A percentile compares a stretch with the other conserved stretches of the same genome.
phyloP scores from a whole-genome alignment of 2,888 invertebrate genomes.

The Sabatieria punctata region DNA sequence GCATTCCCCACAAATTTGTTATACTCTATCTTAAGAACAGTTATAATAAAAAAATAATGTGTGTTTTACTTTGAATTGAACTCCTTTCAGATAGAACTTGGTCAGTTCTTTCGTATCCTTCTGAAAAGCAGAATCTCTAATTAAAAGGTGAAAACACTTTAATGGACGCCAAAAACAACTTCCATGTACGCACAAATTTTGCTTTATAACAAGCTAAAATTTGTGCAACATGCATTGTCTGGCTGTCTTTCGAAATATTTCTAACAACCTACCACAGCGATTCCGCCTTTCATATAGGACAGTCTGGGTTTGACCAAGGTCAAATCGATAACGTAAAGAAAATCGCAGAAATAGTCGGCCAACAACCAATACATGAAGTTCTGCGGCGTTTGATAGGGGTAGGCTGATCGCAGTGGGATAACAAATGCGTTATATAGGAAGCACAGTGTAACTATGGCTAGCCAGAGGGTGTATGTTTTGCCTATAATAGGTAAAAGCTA shows the following conservation, averaged over 20 bases:
- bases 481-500: too few relatives aligned
- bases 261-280: conserved; percentile 16
- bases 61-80: conserved; percentile 67
- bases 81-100: conserved; percentile 55
- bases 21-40: too few relatives aligned
- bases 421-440: conserved; percentile 71
- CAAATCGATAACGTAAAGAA: conserved; percentile 57
- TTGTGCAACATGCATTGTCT: too few relatives aligned
- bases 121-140: too few relatives aligned
- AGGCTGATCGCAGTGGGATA: conserved; percentile 59
- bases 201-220: too few relatives aligned
- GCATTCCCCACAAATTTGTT: too few relatives aligned
- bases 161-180: too few relatives aligned
- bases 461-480: too few relatives aligned
- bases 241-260: too few relatives aligned
- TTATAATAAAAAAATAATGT: too few relatives aligned
- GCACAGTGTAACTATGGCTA: conserved; percentile 54
- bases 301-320: conserved; percentile 37
- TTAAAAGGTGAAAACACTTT: too few relatives aligned
- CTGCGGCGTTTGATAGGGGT: conserved; percentile 50
- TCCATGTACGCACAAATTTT: too few relatives aligned
- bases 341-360: conserved; percentile 57
- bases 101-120: conserved; percentile 42
- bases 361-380: conserved; percentile 51
- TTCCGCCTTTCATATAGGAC: conserved; percentile 24